Conservation (phyloP, 2,113 vertebrate genomes). For the Thryonomys swinderianus region DNA sequence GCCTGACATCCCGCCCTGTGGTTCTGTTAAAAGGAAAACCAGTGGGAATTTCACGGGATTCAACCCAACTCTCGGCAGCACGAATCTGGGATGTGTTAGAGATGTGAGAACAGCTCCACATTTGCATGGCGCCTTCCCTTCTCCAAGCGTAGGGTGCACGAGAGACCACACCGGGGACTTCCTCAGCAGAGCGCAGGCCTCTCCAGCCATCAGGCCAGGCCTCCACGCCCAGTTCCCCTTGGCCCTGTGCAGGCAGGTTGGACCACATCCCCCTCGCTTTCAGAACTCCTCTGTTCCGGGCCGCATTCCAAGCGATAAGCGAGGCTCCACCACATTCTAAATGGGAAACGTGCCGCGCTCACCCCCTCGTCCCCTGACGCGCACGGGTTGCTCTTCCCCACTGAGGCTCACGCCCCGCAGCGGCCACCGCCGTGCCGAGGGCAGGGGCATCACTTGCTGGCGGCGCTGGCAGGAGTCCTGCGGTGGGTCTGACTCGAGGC, state of each 20-base stretch:
- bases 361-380: background rate
- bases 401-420: no score
- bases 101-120: constrained; percentile 38
- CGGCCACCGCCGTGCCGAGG: background rate
- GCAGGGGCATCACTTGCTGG: no score
- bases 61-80: background rate
- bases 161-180: constrained; percentile 9
- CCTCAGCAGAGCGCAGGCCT: background rate
- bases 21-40: constrained; percentile 7
- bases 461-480: fast-evolving
- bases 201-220: background rate
- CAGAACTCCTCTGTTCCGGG: background rate
- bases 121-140: constrained; percentile 44
- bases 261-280: constrained; percentile 52
- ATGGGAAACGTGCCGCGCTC: background rate
- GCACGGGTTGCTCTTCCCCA: background rate
- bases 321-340: background rate
- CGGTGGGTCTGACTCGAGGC: background rate
- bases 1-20: background rate
- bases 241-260: constrained; percentile 49
- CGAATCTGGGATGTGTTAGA: constrained; percentile 64
- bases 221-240: background rate
- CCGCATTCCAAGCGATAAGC: background rate
- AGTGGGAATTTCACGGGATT: constrained; percentile 12
- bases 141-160: background rate